A percentile compares a stretch with the other conserved stretches of the same genome.
Conservation (phyloP, 2,797 vertebrate species). For the Pantherophis vulpinus region DNA sequence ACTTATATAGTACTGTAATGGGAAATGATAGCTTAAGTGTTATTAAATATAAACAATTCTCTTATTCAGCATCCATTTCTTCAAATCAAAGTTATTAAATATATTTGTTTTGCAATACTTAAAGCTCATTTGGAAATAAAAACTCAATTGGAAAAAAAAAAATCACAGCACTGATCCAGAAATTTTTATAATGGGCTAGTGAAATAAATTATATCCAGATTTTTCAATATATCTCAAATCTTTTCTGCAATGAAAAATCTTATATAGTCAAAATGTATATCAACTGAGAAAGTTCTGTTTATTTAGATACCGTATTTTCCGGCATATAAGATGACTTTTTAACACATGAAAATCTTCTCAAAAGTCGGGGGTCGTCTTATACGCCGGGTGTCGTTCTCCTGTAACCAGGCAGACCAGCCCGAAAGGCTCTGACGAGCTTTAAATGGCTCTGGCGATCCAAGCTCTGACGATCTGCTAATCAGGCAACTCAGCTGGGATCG, state of each 20-base stretch:
- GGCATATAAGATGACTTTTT: too few relatives aligned
- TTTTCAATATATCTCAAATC: neutral
- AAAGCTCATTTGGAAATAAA: neutral
- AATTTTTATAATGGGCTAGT: neutral
- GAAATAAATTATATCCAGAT: neutral
- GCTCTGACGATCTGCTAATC: too few relatives aligned
- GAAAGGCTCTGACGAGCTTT: too few relatives aligned
- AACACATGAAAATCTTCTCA: too few relatives aligned
- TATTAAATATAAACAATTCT: neutral
- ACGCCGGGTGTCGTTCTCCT: too few relatives aligned
- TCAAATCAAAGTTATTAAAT: neutral
- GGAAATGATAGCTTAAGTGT: neutral
- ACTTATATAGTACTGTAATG: neutral
- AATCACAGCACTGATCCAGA: neutral
- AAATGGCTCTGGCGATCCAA: too few relatives aligned
- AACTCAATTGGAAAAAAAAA: neutral
- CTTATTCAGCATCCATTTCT: neutral
- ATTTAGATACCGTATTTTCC: neutral
- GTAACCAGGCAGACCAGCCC: too few relatives aligned
- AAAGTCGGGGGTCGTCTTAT: too few relatives aligned
- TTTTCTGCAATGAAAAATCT: neutral
- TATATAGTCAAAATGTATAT: neutral
- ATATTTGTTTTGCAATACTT: neutral
- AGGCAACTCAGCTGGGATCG: too few relatives aligned
- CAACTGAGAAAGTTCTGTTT: neutral